Evolutionary conservation across 1,140 invertebrate species (phyloP).

Genomic region (Hycleus cichorii): DNA sequence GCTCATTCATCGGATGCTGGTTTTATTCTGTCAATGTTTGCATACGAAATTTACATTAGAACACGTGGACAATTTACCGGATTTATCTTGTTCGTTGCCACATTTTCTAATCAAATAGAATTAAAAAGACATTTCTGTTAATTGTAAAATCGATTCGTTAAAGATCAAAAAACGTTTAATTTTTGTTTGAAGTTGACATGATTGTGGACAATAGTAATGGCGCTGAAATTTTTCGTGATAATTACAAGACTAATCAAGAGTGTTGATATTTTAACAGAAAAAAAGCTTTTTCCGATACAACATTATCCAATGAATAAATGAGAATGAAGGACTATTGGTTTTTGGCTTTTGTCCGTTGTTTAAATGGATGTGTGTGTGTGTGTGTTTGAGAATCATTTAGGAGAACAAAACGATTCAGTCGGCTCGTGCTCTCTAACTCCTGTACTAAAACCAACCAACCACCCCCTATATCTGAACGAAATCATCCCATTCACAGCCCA

Average conservation of each 20-base stretch:
- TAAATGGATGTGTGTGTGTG: constrained; percentile 30
- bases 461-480: not conserved
- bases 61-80: too few relatives aligned
- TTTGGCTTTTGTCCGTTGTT: constrained; percentile 40
- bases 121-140: too few relatives aligned
- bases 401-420: constrained; percentile 37
- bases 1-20: too few relatives aligned
- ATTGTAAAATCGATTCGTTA: too few relatives aligned
- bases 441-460: not conserved
- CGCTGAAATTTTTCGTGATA: too few relatives aligned
- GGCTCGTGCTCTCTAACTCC: not conserved
- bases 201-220: too few relatives aligned
- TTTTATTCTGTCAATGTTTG: too few relatives aligned
- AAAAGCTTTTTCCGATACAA: constrained; percentile 39
- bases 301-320: constrained; percentile 38
- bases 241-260: constrained; percentile 20
- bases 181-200: too few relatives aligned
- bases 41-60: too few relatives aligned
- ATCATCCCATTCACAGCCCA: not conserved
- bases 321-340: constrained; percentile 42
- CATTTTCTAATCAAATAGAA: too few relatives aligned
- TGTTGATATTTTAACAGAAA: constrained; percentile 22
- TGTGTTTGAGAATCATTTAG: constrained; percentile 41
- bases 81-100: too few relatives aligned
- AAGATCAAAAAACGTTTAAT: too few relatives aligned